A percentile compares a stretch with the other conserved stretches of the same genome.
Evolutionary conservation across 2,113 vertebrate genomes (phyloP).

Genomic region (Piprites chloris): DNA sequence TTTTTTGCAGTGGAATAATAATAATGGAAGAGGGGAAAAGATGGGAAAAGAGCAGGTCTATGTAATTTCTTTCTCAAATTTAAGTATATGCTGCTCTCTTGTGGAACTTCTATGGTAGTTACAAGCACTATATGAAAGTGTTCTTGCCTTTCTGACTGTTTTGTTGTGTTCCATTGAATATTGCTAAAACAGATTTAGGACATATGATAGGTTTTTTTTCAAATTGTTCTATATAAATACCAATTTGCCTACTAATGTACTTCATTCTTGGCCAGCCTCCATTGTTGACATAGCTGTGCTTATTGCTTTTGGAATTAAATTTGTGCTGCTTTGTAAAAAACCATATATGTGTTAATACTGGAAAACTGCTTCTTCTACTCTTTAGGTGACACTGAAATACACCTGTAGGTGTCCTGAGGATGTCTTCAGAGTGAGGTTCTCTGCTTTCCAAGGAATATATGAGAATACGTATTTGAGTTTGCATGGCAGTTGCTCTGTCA

Average conservation of each 20-base stretch:
- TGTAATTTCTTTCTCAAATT: background rate
- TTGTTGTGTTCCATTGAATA: background rate
- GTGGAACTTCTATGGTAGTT: background rate
- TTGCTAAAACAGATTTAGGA: background rate
- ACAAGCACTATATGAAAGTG: background rate
- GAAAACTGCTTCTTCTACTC: background rate
- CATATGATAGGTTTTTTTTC: background rate
- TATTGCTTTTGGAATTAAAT: background rate
- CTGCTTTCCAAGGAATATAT: background rate
- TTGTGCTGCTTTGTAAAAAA: background rate
- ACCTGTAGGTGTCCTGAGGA: background rate
- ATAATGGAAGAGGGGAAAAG: background rate
- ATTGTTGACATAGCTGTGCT: background rate
- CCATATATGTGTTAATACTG: background rate
- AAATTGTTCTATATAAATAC: background rate
- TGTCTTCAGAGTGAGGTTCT: background rate
- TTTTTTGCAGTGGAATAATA: background rate
- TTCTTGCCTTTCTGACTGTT: background rate
- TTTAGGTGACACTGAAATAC: background rate
- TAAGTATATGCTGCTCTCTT: slow-evolving; percentile 66
- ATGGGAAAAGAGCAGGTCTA: background rate
- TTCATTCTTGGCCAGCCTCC: background rate
- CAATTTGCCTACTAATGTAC: background rate
- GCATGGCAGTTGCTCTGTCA: background rate
- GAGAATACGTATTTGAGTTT: background rate